Conservation (phyloP, 2,888 invertebrate species). For the Lasioglossum figueresi region DNA sequence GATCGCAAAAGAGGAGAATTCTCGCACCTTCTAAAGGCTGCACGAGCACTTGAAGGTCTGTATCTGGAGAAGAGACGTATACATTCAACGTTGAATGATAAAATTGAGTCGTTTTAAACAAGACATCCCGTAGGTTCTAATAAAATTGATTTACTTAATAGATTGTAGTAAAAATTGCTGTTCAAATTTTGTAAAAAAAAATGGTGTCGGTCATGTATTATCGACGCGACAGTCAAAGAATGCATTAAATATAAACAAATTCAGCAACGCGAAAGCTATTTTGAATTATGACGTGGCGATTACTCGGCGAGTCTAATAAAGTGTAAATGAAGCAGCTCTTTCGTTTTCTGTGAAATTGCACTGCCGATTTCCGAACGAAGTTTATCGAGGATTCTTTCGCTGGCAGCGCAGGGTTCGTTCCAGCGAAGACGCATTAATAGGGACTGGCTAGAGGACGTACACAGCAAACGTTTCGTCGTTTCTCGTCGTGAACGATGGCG, state of each 20-base stretch:
- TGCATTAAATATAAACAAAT: background rate
- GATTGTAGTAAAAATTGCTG: too few relatives aligned
- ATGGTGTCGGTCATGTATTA: too few relatives aligned
- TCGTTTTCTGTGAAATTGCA: background rate
- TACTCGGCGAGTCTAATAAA: background rate
- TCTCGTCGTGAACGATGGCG: conserved; percentile 32
- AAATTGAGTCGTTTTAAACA: too few relatives aligned
- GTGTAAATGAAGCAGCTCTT: background rate
- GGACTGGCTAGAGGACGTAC: conserved; percentile 2
- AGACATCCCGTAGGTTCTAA: too few relatives aligned
- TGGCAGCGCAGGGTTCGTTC: conserved; percentile 16
- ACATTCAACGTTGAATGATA: too few relatives aligned
- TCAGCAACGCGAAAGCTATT: background rate
- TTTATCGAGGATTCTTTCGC: background rate
- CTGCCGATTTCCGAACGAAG: background rate
- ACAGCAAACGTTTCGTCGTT: conserved; percentile 28
- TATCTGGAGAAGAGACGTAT: background rate
- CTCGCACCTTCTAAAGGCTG: background rate
- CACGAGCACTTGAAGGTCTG: background rate
- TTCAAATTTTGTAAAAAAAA: too few relatives aligned
- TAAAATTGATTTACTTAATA: too few relatives aligned
- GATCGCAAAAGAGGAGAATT: background rate
- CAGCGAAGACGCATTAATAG: background rate
- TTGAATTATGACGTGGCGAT: background rate
- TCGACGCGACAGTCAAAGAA: background rate